phyloP scores from a whole-genome alignment of 2,797 vertebrate genomes.

The Tragopan temminckii region DNA sequence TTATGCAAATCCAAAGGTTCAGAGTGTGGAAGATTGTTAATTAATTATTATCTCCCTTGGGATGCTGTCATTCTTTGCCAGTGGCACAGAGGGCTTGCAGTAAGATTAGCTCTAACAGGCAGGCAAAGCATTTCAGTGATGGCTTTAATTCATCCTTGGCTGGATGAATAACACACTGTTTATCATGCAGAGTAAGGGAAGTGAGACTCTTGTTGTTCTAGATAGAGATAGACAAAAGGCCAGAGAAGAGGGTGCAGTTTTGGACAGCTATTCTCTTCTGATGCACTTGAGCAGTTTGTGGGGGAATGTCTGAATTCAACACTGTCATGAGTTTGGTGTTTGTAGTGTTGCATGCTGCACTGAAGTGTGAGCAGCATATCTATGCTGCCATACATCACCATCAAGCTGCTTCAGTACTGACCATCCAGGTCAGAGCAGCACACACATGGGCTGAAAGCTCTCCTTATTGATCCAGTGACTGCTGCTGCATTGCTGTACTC shows the following conservation, averaged over 20 bases:
- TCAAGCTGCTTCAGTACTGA: not conserved
- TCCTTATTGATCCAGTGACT: not conserved
- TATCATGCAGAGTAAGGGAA: not conserved
- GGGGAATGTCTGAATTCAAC: not conserved
- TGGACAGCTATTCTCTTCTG: not conserved
- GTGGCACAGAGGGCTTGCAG: conserved; percentile 15
- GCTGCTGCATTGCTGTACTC: accelerated
- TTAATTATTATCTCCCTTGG: conserved; percentile 42
- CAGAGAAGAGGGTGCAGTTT: not conserved
- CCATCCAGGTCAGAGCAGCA: accelerated
- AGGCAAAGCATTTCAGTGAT: not conserved
- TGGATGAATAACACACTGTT: not conserved
- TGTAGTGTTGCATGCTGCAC: not conserved
- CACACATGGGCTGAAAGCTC: not conserved
- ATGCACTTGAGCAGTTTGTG: not conserved
- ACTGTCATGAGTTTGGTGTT: not conserved
- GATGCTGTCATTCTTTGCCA: conserved; percentile 19
- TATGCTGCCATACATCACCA: not conserved
- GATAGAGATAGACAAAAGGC: not conserved
- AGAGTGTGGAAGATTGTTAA: not conserved
- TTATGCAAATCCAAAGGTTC: not conserved
- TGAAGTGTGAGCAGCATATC: not conserved
- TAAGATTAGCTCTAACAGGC: not conserved
- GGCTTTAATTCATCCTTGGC: not conserved
- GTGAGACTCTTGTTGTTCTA: not conserved